These are phyloP conservation scores for Pelecanoides urinatrix DNA, from an alignment of 2,113 vertebrate genomes.

Conservation along the genomic window DNA sequence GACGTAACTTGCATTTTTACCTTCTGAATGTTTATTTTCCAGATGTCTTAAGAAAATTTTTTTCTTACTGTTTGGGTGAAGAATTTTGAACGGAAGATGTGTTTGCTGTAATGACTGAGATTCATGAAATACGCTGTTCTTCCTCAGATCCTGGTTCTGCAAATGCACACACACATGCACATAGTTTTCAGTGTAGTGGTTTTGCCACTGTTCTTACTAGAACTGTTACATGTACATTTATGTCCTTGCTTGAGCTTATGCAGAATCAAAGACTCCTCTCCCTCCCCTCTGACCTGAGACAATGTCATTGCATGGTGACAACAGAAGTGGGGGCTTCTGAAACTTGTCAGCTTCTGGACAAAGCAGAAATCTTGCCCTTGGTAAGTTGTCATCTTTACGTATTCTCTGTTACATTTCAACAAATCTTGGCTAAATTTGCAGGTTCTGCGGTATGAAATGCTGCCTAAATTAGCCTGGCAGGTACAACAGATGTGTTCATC, in stretches of 20 bases:
- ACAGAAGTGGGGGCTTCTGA: background rate
- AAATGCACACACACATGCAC: background rate
- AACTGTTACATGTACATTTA: background rate
- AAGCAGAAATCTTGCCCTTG: background rate
- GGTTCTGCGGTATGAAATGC: background rate
- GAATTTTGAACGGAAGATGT: background rate
- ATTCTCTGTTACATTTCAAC: background rate
- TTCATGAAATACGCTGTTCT: background rate
- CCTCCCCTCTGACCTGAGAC: background rate
- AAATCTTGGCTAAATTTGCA: background rate
- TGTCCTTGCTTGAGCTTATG: background rate
- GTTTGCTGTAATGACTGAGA: background rate
- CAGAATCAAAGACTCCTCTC: background rate
- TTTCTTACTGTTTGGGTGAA: background rate
- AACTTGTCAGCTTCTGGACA: background rate
- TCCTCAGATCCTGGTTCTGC: background rate
- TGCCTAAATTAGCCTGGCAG: background rate
- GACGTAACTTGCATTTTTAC: background rate
- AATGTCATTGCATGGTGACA: background rate
- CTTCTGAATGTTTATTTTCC: background rate
- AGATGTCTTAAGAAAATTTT: background rate
- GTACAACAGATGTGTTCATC: background rate
- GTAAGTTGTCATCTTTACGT: background rate
- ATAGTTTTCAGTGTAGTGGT: background rate
- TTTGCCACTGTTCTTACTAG: background rate